These are phyloP conservation scores for Zoanthus solanderi DNA, from an alignment of 92 coral and sea anemone genomes.

Conservation along the genomic window DNA sequence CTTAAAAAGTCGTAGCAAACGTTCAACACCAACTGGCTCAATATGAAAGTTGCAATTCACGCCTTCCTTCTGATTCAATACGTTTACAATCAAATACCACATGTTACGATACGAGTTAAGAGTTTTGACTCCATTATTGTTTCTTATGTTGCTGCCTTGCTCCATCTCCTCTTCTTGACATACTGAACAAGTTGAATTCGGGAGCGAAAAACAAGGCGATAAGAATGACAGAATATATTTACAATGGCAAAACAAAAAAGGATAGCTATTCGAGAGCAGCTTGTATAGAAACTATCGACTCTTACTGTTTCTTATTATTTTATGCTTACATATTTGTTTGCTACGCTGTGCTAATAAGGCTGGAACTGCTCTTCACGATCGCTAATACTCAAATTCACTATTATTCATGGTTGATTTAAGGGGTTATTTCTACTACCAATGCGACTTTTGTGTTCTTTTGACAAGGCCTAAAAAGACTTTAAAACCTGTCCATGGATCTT, in stretches of 20 bases:
- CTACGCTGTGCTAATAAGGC: too few species aligned
- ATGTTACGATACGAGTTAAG: slow-evolving; percentile 9
- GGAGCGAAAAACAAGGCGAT: not conserved
- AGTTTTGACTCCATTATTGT: not conserved
- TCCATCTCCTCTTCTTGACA: slow-evolving; percentile 18
- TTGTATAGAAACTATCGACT: too few species aligned
- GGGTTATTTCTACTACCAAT: too few species aligned
- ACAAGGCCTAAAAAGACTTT: too few species aligned
- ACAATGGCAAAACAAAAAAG: not conserved
- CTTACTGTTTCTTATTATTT: too few species aligned
- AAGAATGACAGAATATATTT: not conserved
- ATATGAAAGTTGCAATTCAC: not conserved
- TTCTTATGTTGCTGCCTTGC: not conserved
- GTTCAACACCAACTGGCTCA: not conserved
- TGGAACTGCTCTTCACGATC: too few species aligned
- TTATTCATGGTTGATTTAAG: too few species aligned
- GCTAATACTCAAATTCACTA: too few species aligned
- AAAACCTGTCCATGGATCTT: too few species aligned
- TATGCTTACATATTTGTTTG: too few species aligned
- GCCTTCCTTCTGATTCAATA: not conserved
- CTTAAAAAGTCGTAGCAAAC: slow-evolving; percentile 19
- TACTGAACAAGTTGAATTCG: not conserved
- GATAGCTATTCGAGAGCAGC: not conserved
- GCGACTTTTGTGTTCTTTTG: too few species aligned
- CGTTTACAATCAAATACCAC: slow-evolving; percentile 26